Base-by-base conservation (phyloP, 2,797 vertebrate species). In the Pogoniulus pusillus region DNA sequence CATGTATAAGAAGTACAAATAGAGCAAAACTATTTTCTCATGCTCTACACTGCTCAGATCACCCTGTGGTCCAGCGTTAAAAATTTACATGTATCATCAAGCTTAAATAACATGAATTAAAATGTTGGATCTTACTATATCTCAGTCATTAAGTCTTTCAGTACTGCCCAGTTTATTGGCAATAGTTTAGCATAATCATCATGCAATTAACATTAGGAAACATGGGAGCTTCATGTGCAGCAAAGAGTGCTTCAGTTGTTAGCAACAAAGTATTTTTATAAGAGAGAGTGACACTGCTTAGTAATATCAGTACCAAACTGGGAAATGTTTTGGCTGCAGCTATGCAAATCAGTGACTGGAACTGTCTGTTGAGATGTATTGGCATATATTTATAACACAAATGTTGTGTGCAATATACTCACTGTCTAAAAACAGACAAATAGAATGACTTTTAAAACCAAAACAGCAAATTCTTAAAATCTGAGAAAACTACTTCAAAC, bases 1-100 rank as follows among this genome's bases (percentile, higher is more conserved):
- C 87, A 92, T 10, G 15, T 90, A 72, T 92, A 93, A 92, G 92
- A 95, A 96, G 91, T 89, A 97, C 96, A 97, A 96, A 96, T 95
- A 97, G 95, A 94, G 58, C 18, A 10, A 66, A 93, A 96, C 83
- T 72, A 87, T 93, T 94, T 95, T 94, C 93, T 94, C 90, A 78
- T 60, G 85, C 69, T 26, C 37, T 63, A 76, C 70, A 85, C 89
- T 76, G 69, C 64, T 34, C 55, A 91, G 90, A 85, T 79, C 60
- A 55, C 18, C 49, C 57, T 58, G 64, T 71, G 75, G 92, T 88
- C 79, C 82, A 85, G 66, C 51, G 93, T 43, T 71, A 86, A 81
- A 93, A 93, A 93, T 76, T 70, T 88, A 94, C 69, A 73, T 23
- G 15, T 70, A 55, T 54, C 82, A 72, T 47, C 53, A 34, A 80